phyloP scores from a whole-genome alignment of 2,113 vertebrate genomes.

The Epinephelus fuscoguttatus region DNA sequence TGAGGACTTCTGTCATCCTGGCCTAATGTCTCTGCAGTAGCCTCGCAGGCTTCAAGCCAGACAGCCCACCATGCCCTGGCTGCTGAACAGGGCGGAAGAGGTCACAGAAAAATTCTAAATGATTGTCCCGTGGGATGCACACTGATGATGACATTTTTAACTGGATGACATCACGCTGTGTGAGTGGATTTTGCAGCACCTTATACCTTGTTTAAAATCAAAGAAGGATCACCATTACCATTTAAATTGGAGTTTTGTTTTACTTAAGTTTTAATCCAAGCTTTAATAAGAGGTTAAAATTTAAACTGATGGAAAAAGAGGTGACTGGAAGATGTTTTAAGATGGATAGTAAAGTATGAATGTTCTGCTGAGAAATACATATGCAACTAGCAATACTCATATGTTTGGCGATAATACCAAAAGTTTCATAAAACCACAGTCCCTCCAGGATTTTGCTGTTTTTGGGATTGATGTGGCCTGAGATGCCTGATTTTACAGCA shows the following conservation, averaged over 20 bases:
- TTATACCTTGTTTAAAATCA: background rate
- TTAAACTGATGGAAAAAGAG: background rate
- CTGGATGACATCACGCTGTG: background rate
- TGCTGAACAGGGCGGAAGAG: conserved; percentile 34
- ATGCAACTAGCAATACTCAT: no score
- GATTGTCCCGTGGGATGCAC: conserved; percentile 21
- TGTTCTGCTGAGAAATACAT: no score
- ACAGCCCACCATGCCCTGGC: conserved; percentile 26
- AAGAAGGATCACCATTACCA: background rate
- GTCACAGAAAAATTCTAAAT: conserved; percentile 41
- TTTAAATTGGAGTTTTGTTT: no score
- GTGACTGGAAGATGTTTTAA: no score
- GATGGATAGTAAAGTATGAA: no score
- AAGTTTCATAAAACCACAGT: no score
- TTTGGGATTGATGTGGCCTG: no score
- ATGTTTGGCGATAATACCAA: no score
- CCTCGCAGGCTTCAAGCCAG: conserved; percentile 52
- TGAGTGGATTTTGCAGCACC: background rate
- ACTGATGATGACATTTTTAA: conserved; percentile 13
- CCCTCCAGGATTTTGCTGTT: no score
- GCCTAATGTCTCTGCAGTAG: conserved; percentile 69
- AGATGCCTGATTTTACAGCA: no score
- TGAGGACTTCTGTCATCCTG: conserved; percentile 72
- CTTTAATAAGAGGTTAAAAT: background rate
- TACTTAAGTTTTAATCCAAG: background rate